Evolutionary conservation across 2,113 vertebrate species (phyloP).

Genomic region (Apeltes quadracus): DNA sequence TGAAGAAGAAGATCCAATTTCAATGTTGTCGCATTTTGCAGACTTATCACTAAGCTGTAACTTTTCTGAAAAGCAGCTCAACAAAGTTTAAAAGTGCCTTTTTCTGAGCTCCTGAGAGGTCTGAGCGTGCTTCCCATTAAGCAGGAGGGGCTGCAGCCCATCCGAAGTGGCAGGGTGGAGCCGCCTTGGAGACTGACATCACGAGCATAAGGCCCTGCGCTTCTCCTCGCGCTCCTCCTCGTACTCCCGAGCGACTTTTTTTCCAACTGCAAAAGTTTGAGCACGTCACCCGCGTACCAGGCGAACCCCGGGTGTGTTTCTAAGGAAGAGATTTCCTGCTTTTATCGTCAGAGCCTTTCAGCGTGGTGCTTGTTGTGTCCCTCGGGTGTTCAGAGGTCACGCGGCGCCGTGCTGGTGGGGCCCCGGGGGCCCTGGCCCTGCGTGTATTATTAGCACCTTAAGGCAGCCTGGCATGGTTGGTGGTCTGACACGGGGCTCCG

Average conservation of each 20-base stretch:
- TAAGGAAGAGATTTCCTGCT: not conserved
- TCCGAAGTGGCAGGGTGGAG: conserved; percentile 77
- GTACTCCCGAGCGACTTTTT: not conserved
- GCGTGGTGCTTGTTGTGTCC: conserved; percentile 21
- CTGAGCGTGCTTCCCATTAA: conserved; percentile 50
- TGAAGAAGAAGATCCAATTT: not conserved
- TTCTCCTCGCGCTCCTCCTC: no score
- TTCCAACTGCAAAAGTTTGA: conserved; percentile 1
- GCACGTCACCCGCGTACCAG: not conserved
- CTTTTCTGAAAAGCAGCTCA: conserved; percentile 13
- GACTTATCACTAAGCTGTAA: not conserved
- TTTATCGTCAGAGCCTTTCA: not conserved
- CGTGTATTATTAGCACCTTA: conserved; percentile 70
- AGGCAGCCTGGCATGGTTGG: conserved; percentile 58
- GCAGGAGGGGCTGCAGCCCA: conserved; percentile 51
- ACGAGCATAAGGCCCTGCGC: conserved; percentile 9
- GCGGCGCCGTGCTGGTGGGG: conserved; percentile 4
- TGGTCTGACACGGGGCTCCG: conserved; percentile 60
- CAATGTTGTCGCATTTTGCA: not conserved
- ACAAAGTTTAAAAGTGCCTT: not conserved
- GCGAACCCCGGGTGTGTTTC: not conserved
- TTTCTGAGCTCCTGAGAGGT: conserved; percentile 47
- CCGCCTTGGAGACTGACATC: conserved; percentile 46
- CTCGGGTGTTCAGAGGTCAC: conserved; percentile 21
- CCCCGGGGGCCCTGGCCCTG: conserved; percentile 26